These are phyloP conservation scores for Murina feae DNA, from an alignment of 2,113 vertebrate species.

Conservation along the genomic window DNA sequence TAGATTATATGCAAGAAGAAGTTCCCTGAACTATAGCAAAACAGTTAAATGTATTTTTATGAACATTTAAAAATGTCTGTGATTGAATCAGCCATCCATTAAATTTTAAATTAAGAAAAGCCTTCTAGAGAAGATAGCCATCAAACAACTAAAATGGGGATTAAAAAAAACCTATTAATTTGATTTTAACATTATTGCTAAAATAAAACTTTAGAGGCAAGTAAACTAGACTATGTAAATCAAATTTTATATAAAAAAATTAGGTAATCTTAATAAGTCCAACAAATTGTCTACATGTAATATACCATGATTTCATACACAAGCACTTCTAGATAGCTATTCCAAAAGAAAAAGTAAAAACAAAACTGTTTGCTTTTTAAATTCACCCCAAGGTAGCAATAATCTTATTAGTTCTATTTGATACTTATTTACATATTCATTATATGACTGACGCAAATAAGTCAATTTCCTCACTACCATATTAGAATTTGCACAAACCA, in stretches of 20 bases:
- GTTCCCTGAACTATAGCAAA: neutral
- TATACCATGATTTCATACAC: neutral
- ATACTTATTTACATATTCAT: slow-evolving; percentile 12
- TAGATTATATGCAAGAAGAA: neutral
- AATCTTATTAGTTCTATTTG: neutral
- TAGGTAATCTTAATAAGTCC: neutral
- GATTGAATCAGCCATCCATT: slow-evolving; percentile 56
- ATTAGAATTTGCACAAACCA: neutral
- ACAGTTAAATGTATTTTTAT: slow-evolving; percentile 40
- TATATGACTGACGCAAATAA: neutral
- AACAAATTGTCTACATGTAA: neutral
- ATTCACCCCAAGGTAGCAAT: neutral
- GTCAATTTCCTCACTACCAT: neutral
- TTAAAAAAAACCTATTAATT: slow-evolving; percentile 39
- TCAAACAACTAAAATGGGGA: slow-evolving; percentile 28
- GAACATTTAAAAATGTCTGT: slow-evolving; percentile 39
- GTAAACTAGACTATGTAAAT: neutral
- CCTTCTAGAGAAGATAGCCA: slow-evolving; percentile 20
- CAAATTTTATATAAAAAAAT: slow-evolving; percentile 15
- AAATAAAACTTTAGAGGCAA: neutral
- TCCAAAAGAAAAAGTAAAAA: neutral
- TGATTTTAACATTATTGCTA: neutral
- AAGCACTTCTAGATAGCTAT: neutral
- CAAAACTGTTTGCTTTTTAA: neutral
- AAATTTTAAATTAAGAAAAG: slow-evolving; percentile 67